Percentiles rank a stretch among this genome's conserved stretches.
phyloP scores from a whole-genome alignment of 2,888 invertebrate genomes.

The Drosophila niveifrons region DNA sequence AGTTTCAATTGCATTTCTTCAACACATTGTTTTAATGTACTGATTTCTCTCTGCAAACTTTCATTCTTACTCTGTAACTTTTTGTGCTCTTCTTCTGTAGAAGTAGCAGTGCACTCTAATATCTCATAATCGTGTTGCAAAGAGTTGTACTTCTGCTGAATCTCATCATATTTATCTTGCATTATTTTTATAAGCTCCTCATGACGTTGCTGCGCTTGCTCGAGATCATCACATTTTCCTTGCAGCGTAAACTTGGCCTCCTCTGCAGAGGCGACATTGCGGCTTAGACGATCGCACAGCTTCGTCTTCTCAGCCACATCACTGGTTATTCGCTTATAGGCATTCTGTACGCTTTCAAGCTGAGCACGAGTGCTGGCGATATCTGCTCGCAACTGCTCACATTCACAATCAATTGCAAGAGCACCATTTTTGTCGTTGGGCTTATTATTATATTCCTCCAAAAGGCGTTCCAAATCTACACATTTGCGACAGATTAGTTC shows the following conservation, averaged over 20 bases:
- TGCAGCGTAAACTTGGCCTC: conserved; percentile 69
- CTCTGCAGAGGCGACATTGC: conserved; percentile 54
- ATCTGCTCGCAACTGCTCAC: conserved; percentile 68
- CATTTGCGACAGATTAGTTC: conserved; percentile 73
- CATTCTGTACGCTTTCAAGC: conserved; percentile 64
- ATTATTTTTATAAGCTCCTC: conserved; percentile 62
- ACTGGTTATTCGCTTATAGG: conserved; percentile 51
- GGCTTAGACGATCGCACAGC: conserved; percentile 66
- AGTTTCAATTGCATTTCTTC: conserved; percentile 69
- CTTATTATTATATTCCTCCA: conserved; percentile 61
- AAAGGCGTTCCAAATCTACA: conserved; percentile 64
- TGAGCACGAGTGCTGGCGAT: conserved; percentile 57
- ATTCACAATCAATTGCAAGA: conserved; percentile 50
- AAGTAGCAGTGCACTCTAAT: conserved; percentile 56
- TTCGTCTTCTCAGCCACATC: conserved; percentile 63
- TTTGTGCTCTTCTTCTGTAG: conserved; percentile 58
- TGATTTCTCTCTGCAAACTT: conserved; percentile 70
- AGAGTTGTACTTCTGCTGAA: conserved; percentile 72
- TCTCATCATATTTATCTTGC: conserved; percentile 68
- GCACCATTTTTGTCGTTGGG: conserved; percentile 3
- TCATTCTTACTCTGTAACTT: conserved; percentile 74
- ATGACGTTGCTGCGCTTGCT: conserved; percentile 57
- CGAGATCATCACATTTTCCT: conserved; percentile 66
- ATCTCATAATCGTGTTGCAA: conserved; percentile 72
- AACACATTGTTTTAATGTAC: conserved; percentile 64